These are phyloP conservation scores for Petromus typicus DNA, from an alignment of 2,113 vertebrate species.

Conservation along the genomic window DNA sequence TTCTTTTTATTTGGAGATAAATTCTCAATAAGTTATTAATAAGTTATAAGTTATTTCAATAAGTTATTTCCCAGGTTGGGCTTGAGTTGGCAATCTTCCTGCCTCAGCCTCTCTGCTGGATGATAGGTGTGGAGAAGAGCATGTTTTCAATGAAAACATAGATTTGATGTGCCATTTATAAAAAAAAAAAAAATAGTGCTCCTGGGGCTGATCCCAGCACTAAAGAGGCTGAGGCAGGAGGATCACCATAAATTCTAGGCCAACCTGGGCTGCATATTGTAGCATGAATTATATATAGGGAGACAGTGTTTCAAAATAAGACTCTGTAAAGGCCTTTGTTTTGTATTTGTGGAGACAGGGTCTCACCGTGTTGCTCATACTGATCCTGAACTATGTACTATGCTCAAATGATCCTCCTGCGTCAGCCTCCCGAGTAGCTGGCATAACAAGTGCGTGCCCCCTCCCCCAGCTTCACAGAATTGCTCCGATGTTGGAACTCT, in stretches of 20 bases:
- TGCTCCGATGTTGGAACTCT: too few relatives aligned
- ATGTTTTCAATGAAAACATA: slow-evolving; percentile 63
- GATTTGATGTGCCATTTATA: slow-evolving; percentile 32
- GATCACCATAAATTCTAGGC: background rate
- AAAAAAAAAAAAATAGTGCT: background rate
- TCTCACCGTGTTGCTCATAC: background rate
- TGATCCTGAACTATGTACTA: too few relatives aligned
- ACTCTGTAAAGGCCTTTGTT: background rate
- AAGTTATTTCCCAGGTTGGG: too few relatives aligned
- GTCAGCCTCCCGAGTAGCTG: too few relatives aligned
- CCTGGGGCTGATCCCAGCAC: background rate
- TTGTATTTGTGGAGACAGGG: background rate
- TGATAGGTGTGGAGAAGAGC: background rate
- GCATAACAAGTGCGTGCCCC: too few relatives aligned
- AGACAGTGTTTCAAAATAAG: background rate
- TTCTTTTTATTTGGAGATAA: too few relatives aligned
- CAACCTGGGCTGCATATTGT: background rate
- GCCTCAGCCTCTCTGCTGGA: background rate
- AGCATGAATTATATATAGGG: background rate
- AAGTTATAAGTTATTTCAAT: too few relatives aligned
- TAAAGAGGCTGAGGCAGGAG: background rate
- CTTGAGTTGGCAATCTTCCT: too few relatives aligned
- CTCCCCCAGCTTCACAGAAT: too few relatives aligned
- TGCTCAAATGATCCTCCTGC: too few relatives aligned
- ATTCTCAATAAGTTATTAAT: too few relatives aligned